Evolutionary conservation across 1,140 invertebrate species (phyloP).

Genomic region (Bombyx mori): ASM3026992v2 NC_085131.1:4186501-4187000

Average conservation of each 20-base stretch:
- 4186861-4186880: constrained; percentile 3
- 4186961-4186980: no score
- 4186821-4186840: constrained; percentile 1
- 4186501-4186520: no score
- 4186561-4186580: constrained; percentile 78
- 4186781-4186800: constrained; percentile 1
- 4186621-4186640: constrained; percentile 46
- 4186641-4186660: no score
- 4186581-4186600: constrained; percentile 76
- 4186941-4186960: no score
- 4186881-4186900: background rate
- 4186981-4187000: no score
- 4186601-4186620: constrained; percentile 80
- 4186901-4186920: constrained; percentile 3
- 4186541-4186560: constrained; percentile 73
- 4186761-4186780: no score
- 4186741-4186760: no score
- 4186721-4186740: no score
- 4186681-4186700: no score
- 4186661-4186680: no score
- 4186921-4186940: background rate
- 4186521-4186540: constrained; percentile 29
- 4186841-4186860: constrained; percentile 1
- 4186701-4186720: no score
- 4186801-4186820: background rate